Conservation (phyloP, 2,888 invertebrate species). For the Lottia scabra region DNA sequence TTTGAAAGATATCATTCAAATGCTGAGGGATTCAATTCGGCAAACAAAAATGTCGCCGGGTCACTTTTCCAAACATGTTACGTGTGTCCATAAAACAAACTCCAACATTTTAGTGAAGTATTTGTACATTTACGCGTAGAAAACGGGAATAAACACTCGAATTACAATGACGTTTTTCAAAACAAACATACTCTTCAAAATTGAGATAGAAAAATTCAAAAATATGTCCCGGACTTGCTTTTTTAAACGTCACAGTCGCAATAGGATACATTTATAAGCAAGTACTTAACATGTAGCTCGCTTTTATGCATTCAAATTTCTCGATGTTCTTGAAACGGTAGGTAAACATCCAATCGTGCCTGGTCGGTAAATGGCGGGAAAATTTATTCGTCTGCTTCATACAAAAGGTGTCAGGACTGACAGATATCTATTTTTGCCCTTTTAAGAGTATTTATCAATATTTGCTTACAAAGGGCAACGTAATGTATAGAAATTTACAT, state of each 20-base stretch:
- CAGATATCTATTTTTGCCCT: constrained; percentile 19
- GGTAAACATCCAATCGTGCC: constrained; percentile 16
- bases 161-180: no score
- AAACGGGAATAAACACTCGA: neutral
- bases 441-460: constrained; percentile 16
- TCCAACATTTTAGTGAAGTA: neutral
- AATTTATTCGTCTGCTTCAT: constrained; percentile 7
- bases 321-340: neutral
- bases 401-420: constrained; percentile 17
- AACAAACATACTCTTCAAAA: no score
- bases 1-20: neutral
- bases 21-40: neutral
- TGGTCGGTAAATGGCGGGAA: constrained; percentile 2
- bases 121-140: neutral
- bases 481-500: constrained; percentile 12
- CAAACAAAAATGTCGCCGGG: neutral
- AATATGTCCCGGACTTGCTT: no score
- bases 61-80: neutral
- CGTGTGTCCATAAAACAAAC: neutral
- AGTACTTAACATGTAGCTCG: neutral
- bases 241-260: neutral
- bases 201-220: no score
- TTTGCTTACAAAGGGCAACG: constrained; percentile 12
- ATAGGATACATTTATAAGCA: neutral
- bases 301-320: constrained; percentile 10